Evolutionary conservation across 1,140 invertebrate genomes (phyloP).

Genomic region (Nautilus pompilius): DNA sequence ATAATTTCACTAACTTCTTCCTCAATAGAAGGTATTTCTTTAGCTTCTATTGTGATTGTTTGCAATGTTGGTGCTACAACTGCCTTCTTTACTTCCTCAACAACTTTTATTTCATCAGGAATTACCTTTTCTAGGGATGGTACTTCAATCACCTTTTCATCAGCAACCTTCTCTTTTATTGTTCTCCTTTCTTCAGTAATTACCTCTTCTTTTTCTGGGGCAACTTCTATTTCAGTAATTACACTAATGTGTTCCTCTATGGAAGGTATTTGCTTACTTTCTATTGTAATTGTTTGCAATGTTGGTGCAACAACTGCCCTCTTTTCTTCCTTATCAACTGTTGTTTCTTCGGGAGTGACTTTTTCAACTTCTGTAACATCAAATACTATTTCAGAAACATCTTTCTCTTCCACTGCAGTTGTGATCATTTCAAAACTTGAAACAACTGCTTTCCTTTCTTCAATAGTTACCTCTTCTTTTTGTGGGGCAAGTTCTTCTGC

Average conservation of each 20-base stretch:
- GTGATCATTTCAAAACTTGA: background rate
- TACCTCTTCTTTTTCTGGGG: background rate
- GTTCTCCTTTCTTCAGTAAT: background rate
- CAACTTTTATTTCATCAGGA: no score
- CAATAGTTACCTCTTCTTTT: background rate
- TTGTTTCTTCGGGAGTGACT: no score
- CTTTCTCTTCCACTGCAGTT: slow-evolving; percentile 2
- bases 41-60: no score
- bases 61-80: no score
- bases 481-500: background rate
- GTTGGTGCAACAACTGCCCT: no score
- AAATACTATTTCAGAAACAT: background rate
- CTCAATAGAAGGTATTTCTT: no score
- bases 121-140: no score
- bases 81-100: no score
- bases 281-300: background rate
- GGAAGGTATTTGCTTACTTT: background rate
- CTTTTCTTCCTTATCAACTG: no score
- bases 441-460: background rate
- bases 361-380: background rate
- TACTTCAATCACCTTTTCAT: background rate
- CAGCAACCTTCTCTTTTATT: background rate
- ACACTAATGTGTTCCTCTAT: background rate
- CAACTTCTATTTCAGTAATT: background rate
- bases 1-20: no score